Evolutionary conservation across 2,113 vertebrate species (phyloP), one percentile per base, ranked within the genome.

Genomic region (Cephalopterus ornatus): DNA sequence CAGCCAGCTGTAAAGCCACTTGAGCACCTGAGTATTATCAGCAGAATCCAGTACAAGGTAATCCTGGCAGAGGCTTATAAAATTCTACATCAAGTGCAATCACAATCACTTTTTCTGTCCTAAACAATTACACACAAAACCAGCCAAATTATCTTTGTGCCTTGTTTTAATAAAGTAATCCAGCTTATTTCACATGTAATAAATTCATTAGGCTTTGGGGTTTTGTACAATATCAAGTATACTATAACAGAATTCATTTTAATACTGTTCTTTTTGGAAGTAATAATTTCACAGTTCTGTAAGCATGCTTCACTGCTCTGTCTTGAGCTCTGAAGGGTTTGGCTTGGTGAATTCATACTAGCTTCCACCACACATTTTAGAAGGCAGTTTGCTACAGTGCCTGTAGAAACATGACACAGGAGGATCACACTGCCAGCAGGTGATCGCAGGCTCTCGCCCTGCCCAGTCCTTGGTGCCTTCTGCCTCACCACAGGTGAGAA

Each of bases 91-190:
- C 14, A 75, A 65, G 33, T 44, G 55, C 83, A 84, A 84, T 65
- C 55, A 49, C 5, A 33, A 6, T 47, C 35, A 59, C 13, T 32
- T 41, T n/a, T 68, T 85, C 83, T 58, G 35, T 63, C 41, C 37
- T 39, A 52, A 26, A 82, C 28, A 87, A 33, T 77, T 75, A 80
- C 22, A 88, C 44, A 59, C 20, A 47, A 28, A 50, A 91, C 61
- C 53, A 33, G 79, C n/a, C 47, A 65, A 55, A 68, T 81, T 30
- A 78, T 59, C 68, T 52, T 65, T 58, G 37, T 70, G 49, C 32
- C 33, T 62, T 85, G 52, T 86, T 96, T 95, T 96, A 96, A 89
- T 93, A 33, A 50, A 11, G 23, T 46, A 85, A 61, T 85, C 35
- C 55, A 79, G 37, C n/a, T 93, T 18, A 61, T 81, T 94, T 93